A percentile compares a stretch with the other conserved stretches of the same genome.
Evolutionary conservation across 2,113 vertebrate genomes (phyloP).

Genomic region (Rhineura floridana): DNA sequence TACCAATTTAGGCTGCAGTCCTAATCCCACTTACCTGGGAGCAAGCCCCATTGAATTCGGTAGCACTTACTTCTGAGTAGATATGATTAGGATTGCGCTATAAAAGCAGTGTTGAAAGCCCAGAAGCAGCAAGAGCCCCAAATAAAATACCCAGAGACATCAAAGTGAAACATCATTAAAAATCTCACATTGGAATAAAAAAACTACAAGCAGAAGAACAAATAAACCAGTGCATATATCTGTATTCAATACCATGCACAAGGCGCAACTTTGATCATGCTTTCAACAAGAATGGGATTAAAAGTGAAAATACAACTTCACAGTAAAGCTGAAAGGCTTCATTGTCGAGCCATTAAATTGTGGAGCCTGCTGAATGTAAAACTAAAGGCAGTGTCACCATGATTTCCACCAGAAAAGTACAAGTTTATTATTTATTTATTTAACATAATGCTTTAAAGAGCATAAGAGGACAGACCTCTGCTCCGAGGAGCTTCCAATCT

Average conservation of each 20-base stretch:
- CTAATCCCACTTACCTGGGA: no score
- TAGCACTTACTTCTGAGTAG: no score
- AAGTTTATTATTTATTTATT: not conserved
- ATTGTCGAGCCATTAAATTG: constrained; percentile 63
- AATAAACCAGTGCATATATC: not conserved
- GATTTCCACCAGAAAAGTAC: constrained; percentile 70
- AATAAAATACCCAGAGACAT: not conserved
- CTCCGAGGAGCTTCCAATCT: not conserved
- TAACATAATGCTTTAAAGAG: no score
- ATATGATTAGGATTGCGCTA: no score
- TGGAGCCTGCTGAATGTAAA: constrained; percentile 54
- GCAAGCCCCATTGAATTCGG: no score
- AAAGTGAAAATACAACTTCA: constrained; percentile 73
- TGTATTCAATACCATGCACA: not conserved
- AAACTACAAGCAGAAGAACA: not conserved
- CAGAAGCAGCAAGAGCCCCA: not conserved
- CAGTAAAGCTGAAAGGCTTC: constrained; percentile 52
- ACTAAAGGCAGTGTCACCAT: constrained; percentile 72
- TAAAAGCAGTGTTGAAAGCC: not conserved
- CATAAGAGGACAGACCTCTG: not conserved
- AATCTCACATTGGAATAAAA: not conserved
- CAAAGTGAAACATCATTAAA: not conserved
- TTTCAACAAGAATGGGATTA: constrained; percentile 69
- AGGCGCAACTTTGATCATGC: constrained; percentile 39
- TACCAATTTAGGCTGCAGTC: no score